A percentile compares a stretch with the other conserved stretches of the same genome.
phyloP scores from a whole-genome alignment of 2,797 vertebrate species.

The Myiothlypis chrysogaster region DNA sequence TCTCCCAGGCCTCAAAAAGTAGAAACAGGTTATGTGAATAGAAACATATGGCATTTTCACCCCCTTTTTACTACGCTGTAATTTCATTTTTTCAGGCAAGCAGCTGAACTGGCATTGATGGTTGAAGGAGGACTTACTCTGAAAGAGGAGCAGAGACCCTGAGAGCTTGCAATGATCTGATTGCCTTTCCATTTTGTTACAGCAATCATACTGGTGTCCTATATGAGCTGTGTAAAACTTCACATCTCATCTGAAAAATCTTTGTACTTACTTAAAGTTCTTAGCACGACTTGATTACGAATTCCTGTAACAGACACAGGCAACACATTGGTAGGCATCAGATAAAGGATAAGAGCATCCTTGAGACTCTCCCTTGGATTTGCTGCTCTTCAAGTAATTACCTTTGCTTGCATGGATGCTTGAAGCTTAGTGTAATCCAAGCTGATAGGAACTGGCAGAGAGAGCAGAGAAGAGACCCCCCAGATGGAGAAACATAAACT shows the following conservation, averaged over 20 bases:
- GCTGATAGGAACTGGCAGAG: conserved; percentile 6
- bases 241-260: background rate
- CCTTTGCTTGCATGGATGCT: background rate
- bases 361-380: background rate
- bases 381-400: background rate
- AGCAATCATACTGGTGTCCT: background rate
- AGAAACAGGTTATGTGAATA: background rate
- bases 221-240: background rate
- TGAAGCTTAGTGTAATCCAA: conserved; percentile 28
- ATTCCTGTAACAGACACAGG: background rate
- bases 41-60: background rate
- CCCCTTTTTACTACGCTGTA: background rate
- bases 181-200: background rate
- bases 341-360: background rate
- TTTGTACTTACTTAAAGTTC: background rate
- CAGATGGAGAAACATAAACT: background rate
- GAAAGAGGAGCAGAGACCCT: background rate
- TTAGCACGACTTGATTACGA: background rate
- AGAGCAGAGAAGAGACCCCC: background rate
- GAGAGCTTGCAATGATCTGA: background rate
- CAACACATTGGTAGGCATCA: background rate
- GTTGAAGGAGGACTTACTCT: background rate
- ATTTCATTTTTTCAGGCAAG: background rate
- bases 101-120: background rate
- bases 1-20: background rate